Conservation (phyloP, 2,113 vertebrate species). For the Megaleporinus macrocephalus region DNA sequence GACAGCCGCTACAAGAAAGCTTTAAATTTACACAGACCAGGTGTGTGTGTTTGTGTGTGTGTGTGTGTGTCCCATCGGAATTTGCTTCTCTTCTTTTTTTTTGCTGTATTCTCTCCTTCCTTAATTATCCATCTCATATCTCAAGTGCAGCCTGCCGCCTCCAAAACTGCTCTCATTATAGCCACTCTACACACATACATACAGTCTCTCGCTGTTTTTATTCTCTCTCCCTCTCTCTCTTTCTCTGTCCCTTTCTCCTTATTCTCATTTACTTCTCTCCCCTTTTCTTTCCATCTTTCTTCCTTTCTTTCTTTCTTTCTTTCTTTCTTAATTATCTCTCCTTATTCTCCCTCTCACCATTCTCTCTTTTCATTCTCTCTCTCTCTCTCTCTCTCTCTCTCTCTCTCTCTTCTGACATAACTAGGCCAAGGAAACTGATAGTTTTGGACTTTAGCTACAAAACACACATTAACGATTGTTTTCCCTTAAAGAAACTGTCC, state of each 20-base stretch:
- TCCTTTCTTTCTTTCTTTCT: slow-evolving; percentile 39
- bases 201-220: slow-evolving; percentile 36
- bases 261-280: no score
- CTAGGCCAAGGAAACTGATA: slow-evolving; percentile 66
- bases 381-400: no score
- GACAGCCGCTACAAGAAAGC: slow-evolving; percentile 10
- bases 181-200: slow-evolving; percentile 44
- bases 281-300: slow-evolving; percentile 46
- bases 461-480: slow-evolving; percentile 48
- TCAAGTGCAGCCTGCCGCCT: slow-evolving; percentile 43
- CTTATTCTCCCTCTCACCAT: no score
- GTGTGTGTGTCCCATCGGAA: neutral
- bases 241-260: no score
- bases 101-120: slow-evolving; percentile 16
- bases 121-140: slow-evolving; percentile 40
- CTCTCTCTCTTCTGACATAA: slow-evolving; percentile 68
- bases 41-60: slow-evolving; percentile 7
- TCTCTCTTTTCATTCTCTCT: no score
- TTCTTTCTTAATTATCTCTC: neutral
- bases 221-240: no score
- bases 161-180: slow-evolving; percentile 61
- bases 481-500: neutral
- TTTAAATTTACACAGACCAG: slow-evolving; percentile 17
- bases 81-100: neutral
- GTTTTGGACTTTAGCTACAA: slow-evolving; percentile 56